Evolutionary conservation across 2,888 invertebrate genomes (phyloP).

Genomic region (Apeira syringaria): DNA sequence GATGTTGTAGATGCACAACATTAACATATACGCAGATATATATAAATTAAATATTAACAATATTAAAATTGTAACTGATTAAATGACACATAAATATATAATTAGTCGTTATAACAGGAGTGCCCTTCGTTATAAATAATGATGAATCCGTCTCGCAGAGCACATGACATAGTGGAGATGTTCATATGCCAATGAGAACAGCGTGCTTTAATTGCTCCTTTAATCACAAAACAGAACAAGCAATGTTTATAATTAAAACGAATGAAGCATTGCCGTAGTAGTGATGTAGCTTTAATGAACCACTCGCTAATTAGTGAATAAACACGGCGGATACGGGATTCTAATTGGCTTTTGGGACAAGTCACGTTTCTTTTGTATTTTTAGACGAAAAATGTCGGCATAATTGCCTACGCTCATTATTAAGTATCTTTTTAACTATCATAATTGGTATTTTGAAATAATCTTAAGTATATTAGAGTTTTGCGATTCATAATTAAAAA

Average conservation of each 20-base stretch:
- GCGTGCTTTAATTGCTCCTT: conserved; percentile 62
- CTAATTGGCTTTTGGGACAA: conserved; percentile 80
- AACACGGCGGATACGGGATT: conserved; percentile 77
- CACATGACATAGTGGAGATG: conserved; percentile 9
- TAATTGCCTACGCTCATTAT: conserved; percentile 22
- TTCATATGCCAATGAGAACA: conserved; percentile 50
- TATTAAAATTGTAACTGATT: too few species aligned
- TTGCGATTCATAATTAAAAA: too few species aligned
- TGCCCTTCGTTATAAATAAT: conserved; percentile 5
- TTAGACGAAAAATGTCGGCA: conserved; percentile 32
- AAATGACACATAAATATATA: too few species aligned
- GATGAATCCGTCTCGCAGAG: conserved; percentile 10
- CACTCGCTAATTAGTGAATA: conserved; percentile 80
- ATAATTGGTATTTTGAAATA: background rate
- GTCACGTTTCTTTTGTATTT: conserved; percentile 45
- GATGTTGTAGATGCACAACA: too few species aligned
- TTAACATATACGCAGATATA: too few species aligned
- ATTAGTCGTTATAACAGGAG: background rate
- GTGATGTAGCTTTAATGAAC: conserved; percentile 78
- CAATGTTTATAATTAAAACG: conserved; percentile 79
- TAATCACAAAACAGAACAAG: conserved; percentile 60
- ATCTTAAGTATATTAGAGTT: too few species aligned
- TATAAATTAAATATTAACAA: too few species aligned
- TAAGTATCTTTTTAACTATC: background rate
- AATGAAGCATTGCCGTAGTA: conserved; percentile 74